Conservation (phyloP, 2,888 invertebrate genomes). For the Ennomos erosarius region DNA sequence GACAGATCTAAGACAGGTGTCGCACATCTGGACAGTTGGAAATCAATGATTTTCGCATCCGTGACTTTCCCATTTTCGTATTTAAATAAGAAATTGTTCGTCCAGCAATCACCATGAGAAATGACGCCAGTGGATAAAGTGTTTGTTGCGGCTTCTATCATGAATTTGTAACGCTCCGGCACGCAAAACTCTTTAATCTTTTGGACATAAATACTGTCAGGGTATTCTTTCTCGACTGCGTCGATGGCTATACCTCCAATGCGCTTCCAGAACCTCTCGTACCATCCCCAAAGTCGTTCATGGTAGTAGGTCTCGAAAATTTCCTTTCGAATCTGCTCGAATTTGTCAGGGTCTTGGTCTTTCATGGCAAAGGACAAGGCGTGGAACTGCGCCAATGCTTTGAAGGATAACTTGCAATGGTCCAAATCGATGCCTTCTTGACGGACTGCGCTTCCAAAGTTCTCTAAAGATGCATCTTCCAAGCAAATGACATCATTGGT, state of each 20-base stretch:
- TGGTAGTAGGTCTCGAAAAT: conserved; percentile 86
- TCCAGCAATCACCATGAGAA: conserved; percentile 91
- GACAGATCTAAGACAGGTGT: conserved; percentile 85
- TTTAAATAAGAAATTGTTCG: conserved; percentile 89
- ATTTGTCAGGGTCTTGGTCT: conserved; percentile 81
- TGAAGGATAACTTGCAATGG: conserved; percentile 79
- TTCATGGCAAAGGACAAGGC: conserved; percentile 86
- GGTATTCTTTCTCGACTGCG: conserved; percentile 87
- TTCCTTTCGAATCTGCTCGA: conserved; percentile 64
- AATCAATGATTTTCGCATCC: conserved; percentile 87
- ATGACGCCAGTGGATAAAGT: conserved; percentile 82
- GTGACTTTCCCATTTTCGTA: conserved; percentile 55
- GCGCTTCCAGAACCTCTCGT: conserved; percentile 78
- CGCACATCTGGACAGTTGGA: conserved; percentile 86
- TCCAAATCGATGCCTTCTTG: conserved; percentile 80
- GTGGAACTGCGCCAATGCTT: conserved; percentile 85
- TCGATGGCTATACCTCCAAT: conserved; percentile 84
- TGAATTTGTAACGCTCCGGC: conserved; percentile 79
- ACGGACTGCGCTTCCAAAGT: conserved; percentile 73
- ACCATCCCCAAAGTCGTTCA: conserved; percentile 84
- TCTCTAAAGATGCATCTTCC: conserved; percentile 79
- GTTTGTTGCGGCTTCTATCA: conserved; percentile 69
- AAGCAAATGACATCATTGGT: conserved; percentile 83
- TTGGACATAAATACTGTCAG: conserved; percentile 83
- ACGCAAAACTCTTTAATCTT: conserved; percentile 82